Conservation (phyloP, 1,140 invertebrate genomes). For the Penaeus vannamei region DNA sequence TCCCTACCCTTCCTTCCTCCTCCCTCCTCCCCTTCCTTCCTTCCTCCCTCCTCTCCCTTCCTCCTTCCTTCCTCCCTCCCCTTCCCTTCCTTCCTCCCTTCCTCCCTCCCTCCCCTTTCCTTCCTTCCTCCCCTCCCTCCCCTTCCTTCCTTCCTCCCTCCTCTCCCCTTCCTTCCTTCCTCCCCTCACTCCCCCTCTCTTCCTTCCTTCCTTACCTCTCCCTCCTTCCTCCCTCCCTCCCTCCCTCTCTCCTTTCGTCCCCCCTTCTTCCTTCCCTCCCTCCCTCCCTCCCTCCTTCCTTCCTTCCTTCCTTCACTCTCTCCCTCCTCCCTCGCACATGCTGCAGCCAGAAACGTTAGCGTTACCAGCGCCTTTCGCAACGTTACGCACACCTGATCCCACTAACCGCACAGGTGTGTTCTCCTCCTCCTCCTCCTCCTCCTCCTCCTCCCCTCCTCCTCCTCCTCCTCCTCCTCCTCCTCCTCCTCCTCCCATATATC, state of each 20-base stretch:
- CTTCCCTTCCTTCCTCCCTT: constrained; percentile 1
- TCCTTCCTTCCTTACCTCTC: constrained; percentile 3
- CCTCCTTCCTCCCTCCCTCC: constrained; percentile 1
- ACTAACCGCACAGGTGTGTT: constrained; percentile 28
- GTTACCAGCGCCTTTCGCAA: too few species aligned
- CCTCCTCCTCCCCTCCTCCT: too few species aligned
- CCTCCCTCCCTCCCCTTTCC: neutral
- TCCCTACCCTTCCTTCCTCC: neutral
- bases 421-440: too few species aligned
- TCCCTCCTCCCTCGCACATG: constrained; percentile 9
- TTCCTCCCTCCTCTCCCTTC: neutral
- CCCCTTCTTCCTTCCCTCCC: too few species aligned
- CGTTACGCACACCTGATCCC: too few species aligned
- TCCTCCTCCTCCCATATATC: neutral
- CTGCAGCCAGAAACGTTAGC: neutral
- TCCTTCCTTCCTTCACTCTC: neutral
- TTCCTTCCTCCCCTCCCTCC: neutral
- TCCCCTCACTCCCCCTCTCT: neutral
- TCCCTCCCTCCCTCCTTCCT: neutral
- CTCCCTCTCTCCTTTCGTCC: too few species aligned
- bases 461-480: constrained; percentile 16
- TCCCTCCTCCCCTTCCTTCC: too few species aligned
- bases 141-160: neutral
- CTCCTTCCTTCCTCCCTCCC: neutral
- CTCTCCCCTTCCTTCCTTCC: neutral